Base-by-base conservation (phyloP, 2,113 vertebrate species). In the Hemibagrus wyckioides region DNA sequence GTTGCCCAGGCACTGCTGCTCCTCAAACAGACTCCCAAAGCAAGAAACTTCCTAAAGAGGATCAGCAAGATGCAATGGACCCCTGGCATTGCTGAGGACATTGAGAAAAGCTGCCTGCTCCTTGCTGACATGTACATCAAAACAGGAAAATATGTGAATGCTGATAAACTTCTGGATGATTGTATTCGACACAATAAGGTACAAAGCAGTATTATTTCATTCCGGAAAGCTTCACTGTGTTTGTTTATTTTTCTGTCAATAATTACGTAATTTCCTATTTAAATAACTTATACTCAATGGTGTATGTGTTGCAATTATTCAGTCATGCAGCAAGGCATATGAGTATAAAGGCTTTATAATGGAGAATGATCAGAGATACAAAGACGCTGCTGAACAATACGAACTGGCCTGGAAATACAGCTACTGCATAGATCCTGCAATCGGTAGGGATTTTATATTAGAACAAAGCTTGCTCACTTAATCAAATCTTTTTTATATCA, bases 241-340 rank as follows among this genome's bases (percentile, higher is more conserved):
- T 15, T 77, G 19, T 48, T 80, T 52, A 6, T 54, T 13, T 28
- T 73, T 28, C 39, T 75, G 25, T 11, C 21, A 44, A 73, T 10
- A 5, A 4, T 44, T 44, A 25, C 0, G 25, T 48, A 2, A 2
- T 48, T 76, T 76, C 5, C 41, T 0, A 15, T 7, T 1, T 76
- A 41, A 25, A 73, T 41, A 6, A 17, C 15, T 36, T 76, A 5
- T 54, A 19, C 71, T 7, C 33, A n/a, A 50, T 41, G 56, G 5
- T 59, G 30, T 33, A 44, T 19, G 14, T 5, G 17, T 30, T 89
- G 50, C 41, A 23, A 63, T 57, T 59, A 81, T 82, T 41, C 86
- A 96, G 96, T 96, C 95, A 28, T 96, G 96, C 84, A 92, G 89
- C 87, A 95, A 94, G 91, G 96, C 95, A 67, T 96, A 95, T 2